phyloP scores from a whole-genome alignment of 2,888 invertebrate species.

The Diplolepis rosae region DNA sequence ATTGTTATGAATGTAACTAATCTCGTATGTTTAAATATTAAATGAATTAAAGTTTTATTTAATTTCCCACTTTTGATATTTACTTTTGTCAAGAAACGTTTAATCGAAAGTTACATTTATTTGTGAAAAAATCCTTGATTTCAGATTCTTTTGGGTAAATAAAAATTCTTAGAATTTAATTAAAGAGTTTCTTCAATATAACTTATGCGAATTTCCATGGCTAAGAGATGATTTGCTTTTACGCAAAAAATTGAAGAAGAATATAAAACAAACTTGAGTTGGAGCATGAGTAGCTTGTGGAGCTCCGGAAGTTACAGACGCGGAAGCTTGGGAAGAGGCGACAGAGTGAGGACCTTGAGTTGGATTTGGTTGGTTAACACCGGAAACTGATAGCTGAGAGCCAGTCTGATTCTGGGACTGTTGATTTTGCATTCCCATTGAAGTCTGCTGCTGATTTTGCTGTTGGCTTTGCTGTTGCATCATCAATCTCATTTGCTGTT shows the following conservation, averaged over 20 bases:
- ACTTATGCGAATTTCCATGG: too few species aligned
- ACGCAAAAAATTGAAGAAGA: slow-evolving; percentile 25
- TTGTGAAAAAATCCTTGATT: too few species aligned
- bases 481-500: slow-evolving; percentile 59
- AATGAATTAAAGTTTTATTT: too few species aligned
- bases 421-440: slow-evolving; percentile 69
- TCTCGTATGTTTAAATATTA: too few species aligned
- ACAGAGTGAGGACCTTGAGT: slow-evolving; percentile 69
- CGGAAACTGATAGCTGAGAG: slow-evolving; percentile 64
- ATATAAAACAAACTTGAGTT: slow-evolving; percentile 58
- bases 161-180: too few species aligned
- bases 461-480: slow-evolving; percentile 62
- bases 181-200: too few species aligned
- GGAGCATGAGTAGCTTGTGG: slow-evolving; percentile 63
- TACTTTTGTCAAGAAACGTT: too few species aligned
- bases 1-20: too few species aligned
- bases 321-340: slow-evolving; percentile 63
- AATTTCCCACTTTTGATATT: too few species aligned
- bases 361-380: slow-evolving; percentile 65
- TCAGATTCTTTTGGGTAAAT: too few species aligned
- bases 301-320: slow-evolving; percentile 58
- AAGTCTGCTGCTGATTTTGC: slow-evolving; percentile 67
- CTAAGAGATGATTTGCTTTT: too few species aligned
- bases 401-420: slow-evolving; percentile 60
- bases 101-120: too few species aligned